These are phyloP conservation scores for Anseranas semipalmata DNA, from an alignment of 2,113 vertebrate genomes.

Conservation along the genomic window DNA sequence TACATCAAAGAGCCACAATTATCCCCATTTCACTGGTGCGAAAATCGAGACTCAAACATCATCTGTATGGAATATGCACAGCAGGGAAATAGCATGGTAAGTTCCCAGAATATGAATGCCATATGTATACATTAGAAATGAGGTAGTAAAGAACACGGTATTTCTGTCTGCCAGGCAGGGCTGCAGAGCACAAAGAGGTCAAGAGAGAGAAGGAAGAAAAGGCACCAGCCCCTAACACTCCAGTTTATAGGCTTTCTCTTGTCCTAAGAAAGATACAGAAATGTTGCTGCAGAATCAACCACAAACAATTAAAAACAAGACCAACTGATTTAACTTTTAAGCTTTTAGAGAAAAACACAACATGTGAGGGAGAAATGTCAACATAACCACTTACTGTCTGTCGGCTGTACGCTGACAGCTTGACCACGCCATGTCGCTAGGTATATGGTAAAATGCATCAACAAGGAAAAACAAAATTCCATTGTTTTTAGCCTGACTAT, in stretches of 20 bases:
- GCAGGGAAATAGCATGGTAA: not conserved
- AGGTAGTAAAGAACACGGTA: not conserved
- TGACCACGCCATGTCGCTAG: not conserved
- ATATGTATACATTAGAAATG: fast-evolving
- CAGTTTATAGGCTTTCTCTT: fast-evolving
- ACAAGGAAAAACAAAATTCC: not conserved
- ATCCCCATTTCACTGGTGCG: not conserved
- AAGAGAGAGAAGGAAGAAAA: not conserved
- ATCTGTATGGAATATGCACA: not conserved
- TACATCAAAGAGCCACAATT: not conserved
- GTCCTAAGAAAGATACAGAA: not conserved
- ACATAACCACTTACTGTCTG: fast-evolving
- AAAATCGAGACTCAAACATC: not conserved
- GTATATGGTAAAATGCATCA: not conserved
- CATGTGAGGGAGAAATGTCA: not conserved
- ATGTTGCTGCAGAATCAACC: not conserved
- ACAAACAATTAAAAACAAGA: not conserved
- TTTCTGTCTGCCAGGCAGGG: not conserved
- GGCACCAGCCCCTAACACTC: not conserved
- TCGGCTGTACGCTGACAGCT: not conserved
- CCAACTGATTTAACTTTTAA: not conserved
- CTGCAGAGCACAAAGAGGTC: not conserved
- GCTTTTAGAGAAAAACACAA: not conserved
- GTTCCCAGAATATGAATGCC: not conserved
- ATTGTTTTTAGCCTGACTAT: not conserved